These are phyloP conservation scores for Tyrannus savana DNA, from an alignment of 2,113 vertebrate genomes.

Conservation along the genomic window DNA sequence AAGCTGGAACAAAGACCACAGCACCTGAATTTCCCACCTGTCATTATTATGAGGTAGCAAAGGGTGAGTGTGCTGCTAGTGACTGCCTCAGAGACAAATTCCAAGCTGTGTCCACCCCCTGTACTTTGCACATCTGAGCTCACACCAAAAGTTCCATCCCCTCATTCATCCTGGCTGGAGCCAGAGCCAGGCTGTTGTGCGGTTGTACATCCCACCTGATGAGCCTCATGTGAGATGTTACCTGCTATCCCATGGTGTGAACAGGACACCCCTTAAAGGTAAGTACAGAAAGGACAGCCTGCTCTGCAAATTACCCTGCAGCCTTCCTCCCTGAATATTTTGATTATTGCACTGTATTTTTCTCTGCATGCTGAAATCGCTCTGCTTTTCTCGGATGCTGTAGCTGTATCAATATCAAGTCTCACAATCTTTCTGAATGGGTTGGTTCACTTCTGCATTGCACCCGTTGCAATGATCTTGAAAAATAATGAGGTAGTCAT, in stretches of 20 bases:
- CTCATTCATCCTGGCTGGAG: neutral
- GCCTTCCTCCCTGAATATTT: neutral
- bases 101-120: neutral
- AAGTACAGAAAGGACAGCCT: neutral
- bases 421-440: neutral
- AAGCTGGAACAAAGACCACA: neutral
- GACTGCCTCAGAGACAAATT: neutral
- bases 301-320: neutral
- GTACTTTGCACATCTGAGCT: neutral
- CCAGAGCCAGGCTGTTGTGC: neutral
- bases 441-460: neutral
- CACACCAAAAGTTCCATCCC: fast-evolving
- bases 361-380: neutral
- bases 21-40: neutral
- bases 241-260: neutral
- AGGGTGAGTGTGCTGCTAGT: neutral
- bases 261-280: neutral
- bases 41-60: neutral
- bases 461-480: neutral
- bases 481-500: neutral
- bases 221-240: neutral
- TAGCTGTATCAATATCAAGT: neutral
- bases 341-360: neutral
- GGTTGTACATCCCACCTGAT: neutral
- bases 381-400: neutral